A percentile compares a stretch with the other conserved stretches of the same genome.
phyloP scores from a whole-genome alignment of 2,888 invertebrate species.

The Agrotis segetum region DNA sequence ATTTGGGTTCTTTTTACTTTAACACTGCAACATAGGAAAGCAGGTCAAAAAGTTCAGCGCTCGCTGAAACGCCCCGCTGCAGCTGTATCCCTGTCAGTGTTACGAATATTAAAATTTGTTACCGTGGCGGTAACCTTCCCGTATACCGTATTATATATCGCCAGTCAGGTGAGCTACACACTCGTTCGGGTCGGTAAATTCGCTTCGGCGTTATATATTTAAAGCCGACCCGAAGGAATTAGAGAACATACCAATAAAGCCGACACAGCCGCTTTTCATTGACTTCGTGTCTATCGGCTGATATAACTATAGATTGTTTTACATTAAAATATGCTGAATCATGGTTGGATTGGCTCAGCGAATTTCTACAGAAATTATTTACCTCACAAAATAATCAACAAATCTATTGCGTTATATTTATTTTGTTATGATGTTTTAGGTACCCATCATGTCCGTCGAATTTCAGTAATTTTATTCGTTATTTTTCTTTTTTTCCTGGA shows the following conservation, averaged over 20 bases:
- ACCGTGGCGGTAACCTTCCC: neutral
- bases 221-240: neutral
- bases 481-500: neutral
- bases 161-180: neutral
- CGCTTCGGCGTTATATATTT: neutral
- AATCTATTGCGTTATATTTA: too few species aligned
- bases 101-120: slow-evolving; percentile 22
- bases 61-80: slow-evolving; percentile 8
- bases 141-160: neutral
- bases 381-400: neutral
- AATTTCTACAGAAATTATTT: neutral
- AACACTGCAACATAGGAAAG: neutral
- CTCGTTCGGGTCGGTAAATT: neutral
- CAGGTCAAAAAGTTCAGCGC: neutral
- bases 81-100: slow-evolving; percentile 21
- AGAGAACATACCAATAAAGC: too few species aligned
- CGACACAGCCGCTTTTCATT: neutral
- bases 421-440: too few species aligned
- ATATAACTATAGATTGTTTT: too few species aligned
- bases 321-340: neutral
- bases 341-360: neutral
- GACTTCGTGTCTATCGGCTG: neutral
- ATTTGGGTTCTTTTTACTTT: neutral
- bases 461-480: neutral
- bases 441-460: neutral